A percentile compares a stretch with the other conserved stretches of the same genome.
phyloP scores from a whole-genome alignment of 2,113 vertebrate species.

The Anoura caudifer region DNA sequence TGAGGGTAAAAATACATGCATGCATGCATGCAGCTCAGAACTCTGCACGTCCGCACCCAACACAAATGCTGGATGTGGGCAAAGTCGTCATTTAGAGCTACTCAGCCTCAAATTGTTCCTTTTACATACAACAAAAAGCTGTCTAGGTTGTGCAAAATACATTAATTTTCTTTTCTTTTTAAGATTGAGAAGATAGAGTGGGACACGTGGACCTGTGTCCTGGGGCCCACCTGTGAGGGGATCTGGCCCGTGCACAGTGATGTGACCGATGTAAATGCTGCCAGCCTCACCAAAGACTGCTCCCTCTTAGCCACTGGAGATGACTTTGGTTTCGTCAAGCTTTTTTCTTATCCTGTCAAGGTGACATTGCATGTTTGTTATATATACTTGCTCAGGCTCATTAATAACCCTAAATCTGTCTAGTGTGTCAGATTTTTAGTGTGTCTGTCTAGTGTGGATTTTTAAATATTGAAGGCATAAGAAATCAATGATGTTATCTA shows the following conservation, averaged over 20 bases:
- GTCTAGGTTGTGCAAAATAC: background rate
- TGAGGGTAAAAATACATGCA: too few species aligned
- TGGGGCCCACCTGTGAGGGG: constrained; percentile 94
- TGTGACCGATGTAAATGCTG: constrained; percentile 88
- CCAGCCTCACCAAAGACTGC: constrained; percentile 92
- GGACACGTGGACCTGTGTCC: constrained; percentile 94
- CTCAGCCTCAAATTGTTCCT: background rate
- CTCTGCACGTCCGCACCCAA: background rate
- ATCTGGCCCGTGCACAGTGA: constrained; percentile 94
- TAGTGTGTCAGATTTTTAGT: too few species aligned
- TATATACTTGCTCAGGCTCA: background rate
- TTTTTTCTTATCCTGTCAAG: constrained; percentile 95
- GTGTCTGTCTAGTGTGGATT: background rate
- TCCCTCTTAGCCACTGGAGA: constrained; percentile 93
- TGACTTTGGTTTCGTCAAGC: constrained; percentile 96
- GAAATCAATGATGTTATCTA: background rate
- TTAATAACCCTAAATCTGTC: background rate
- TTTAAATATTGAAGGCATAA: background rate
- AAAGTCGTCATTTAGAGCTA: background rate
- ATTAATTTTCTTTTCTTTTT: constrained; percentile 4
- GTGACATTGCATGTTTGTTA: constrained; percentile 76
- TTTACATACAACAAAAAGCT: background rate
- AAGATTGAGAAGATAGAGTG: constrained; percentile 97
- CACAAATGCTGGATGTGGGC: background rate
- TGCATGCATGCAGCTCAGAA: background rate